These are phyloP conservation scores for Trichogramma pretiosum DNA, from an alignment of 1,140 invertebrate genomes.

Conservation along the genomic window DNA sequence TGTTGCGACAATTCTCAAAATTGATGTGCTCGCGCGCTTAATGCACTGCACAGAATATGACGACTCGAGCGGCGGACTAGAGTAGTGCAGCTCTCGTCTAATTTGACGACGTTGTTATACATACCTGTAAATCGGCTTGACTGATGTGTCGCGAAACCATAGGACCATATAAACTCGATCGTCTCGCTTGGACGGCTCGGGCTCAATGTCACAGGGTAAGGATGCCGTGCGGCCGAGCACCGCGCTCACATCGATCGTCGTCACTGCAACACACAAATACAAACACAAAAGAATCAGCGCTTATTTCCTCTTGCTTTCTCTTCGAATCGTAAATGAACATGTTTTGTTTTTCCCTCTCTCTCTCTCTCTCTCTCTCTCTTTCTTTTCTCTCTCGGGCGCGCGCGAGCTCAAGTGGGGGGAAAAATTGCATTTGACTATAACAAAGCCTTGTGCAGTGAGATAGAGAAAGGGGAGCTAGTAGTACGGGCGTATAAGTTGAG, in stretches of 20 bases:
- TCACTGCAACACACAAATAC: constrained; percentile 44
- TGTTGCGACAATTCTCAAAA: too few species aligned
- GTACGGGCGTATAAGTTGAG: too few species aligned
- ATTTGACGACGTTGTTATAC: constrained; percentile 12
- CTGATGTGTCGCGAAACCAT: constrained; percentile 76
- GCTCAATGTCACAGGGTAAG: constrained; percentile 76
- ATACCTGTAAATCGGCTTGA: constrained; percentile 82
- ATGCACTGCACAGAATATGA: too few species aligned
- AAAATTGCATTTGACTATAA: too few species aligned
- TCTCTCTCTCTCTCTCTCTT: not conserved
- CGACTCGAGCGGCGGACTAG: not conserved
- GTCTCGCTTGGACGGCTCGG: constrained; percentile 62
- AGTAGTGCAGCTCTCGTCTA: not conserved
- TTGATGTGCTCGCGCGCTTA: too few species aligned
- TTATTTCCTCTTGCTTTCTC: not conserved
- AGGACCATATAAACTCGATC: constrained; percentile 83
- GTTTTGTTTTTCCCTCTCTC: not conserved
- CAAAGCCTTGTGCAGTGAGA: too few species aligned
- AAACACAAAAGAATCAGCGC: not conserved
- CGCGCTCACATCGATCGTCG: constrained; percentile 63
- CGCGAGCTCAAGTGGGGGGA: not conserved
- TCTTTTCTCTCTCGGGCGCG: not conserved
- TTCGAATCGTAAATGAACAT: not conserved
- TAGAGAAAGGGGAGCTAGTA: too few species aligned
- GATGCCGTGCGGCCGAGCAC: constrained; percentile 69